Percentiles rank a stretch among this genome's conserved stretches.
These are phyloP conservation scores for Eugnorisma glareosa DNA, from an alignment of 2,888 invertebrate species.

Conservation along the genomic window DNA sequence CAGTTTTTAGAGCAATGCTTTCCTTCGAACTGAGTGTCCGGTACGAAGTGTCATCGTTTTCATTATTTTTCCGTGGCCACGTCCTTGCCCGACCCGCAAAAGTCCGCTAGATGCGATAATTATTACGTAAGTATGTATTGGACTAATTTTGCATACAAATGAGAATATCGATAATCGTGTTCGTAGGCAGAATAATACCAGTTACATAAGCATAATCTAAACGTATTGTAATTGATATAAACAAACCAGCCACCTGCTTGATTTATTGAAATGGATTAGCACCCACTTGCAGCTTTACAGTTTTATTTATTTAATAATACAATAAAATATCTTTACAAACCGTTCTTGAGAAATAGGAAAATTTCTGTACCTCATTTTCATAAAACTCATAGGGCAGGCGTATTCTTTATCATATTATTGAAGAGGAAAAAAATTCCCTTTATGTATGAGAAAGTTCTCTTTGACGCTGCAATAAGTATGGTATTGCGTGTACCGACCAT, in stretches of 20 bases:
- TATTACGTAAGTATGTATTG: neutral
- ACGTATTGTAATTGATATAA: constrained; percentile 24
- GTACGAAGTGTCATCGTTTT: constrained; percentile 15
- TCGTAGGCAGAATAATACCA: constrained; percentile 12
- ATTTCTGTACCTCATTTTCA: neutral
- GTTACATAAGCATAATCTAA: constrained; percentile 14
- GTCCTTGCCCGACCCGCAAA: constrained; percentile 14
- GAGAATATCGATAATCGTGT: constrained; percentile 13
- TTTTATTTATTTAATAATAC: constrained; percentile 11
- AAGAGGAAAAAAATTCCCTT: neutral
- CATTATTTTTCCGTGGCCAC: neutral
- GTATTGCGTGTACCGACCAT: neutral
- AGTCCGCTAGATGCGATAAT: constrained; percentile 15
- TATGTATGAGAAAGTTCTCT: neutral
- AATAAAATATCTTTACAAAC: neutral
- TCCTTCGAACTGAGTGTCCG: constrained; percentile 12
- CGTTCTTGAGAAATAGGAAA: neutral
- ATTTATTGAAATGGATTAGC: constrained; percentile 7
- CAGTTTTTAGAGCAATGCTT: constrained; percentile 6
- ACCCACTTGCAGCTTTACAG: neutral
- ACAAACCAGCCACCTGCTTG: neutral
- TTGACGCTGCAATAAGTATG: neutral
- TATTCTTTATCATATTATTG: neutral
- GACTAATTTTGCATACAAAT: constrained; percentile 32
- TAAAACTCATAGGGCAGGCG: neutral